These are phyloP conservation scores for Sesia apiformis DNA, from an alignment of 2,888 invertebrate genomes.

Conservation along the genomic window DNA sequence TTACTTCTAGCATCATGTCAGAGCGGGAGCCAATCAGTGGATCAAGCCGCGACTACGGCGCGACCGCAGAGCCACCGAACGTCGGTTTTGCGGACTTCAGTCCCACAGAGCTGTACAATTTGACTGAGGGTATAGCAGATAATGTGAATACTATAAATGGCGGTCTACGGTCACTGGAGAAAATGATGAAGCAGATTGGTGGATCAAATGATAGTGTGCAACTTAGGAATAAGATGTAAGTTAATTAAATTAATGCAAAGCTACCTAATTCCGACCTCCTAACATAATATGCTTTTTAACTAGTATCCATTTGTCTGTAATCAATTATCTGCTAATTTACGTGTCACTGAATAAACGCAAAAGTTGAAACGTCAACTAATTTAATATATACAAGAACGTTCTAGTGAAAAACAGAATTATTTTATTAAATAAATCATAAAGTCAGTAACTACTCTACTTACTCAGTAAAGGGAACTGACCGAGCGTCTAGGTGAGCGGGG, in stretches of 20 bases:
- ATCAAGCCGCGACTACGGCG: constrained; percentile 54
- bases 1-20: constrained; percentile 22
- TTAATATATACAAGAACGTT: too few species aligned
- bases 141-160: constrained; percentile 86
- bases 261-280: too few species aligned
- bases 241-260: neutral
- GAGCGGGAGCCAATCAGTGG: constrained; percentile 57
- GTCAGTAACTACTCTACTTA: too few species aligned
- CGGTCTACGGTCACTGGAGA: constrained; percentile 81
- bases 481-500: too few species aligned
- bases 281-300: too few species aligned
- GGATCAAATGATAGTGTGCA: constrained; percentile 82
- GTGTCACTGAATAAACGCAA: too few species aligned
- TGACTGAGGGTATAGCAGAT: constrained; percentile 87
- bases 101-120: constrained; percentile 83
- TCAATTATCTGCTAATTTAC: too few species aligned
- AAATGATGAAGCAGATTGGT: constrained; percentile 82
- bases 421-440: too few species aligned
- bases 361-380: too few species aligned
- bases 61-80: constrained; percentile 74
- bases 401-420: too few species aligned
- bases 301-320: too few species aligned
- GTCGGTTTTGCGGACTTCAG: constrained; percentile 82
- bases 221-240: constrained; percentile 60
- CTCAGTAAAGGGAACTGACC: too few species aligned